A percentile compares a stretch with the other conserved stretches of the same genome.
phyloP scores from a whole-genome alignment of 1,140 invertebrate genomes.

The Ips typographus region DNA sequence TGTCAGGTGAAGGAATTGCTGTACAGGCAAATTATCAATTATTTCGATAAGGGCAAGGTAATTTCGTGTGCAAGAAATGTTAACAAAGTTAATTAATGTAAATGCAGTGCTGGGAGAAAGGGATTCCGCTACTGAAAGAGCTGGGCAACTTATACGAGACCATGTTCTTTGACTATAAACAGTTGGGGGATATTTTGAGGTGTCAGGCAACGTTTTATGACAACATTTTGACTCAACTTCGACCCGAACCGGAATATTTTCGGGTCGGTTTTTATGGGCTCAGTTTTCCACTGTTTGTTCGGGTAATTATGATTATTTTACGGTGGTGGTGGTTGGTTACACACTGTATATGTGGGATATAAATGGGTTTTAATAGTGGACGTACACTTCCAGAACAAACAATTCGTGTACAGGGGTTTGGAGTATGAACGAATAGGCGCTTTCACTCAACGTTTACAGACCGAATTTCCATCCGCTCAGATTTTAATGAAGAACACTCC shows the following conservation, averaged over 20 bases:
- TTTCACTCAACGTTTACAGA: conserved; percentile 91
- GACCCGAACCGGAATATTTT: conserved; percentile 95
- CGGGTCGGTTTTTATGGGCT: conserved; percentile 94
- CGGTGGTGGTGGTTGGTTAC: conserved; percentile 49
- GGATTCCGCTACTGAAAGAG: conserved; percentile 90
- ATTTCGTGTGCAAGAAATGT: not conserved
- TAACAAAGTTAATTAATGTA: not conserved
- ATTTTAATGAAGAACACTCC: conserved; percentile 89
- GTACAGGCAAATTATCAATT: conserved; percentile 88
- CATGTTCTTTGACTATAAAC: conserved; percentile 86
- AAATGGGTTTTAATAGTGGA: not conserved
- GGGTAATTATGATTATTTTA: conserved; percentile 58
- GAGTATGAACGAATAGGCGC: conserved; percentile 94
- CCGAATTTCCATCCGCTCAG: conserved; percentile 89
- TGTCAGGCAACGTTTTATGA: conserved; percentile 88
- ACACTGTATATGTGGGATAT: not conserved
- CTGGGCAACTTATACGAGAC: conserved; percentile 86
- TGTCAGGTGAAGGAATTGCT: conserved; percentile 92
- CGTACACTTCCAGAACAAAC: conserved; percentile 75
- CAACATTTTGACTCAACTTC: conserved; percentile 82
- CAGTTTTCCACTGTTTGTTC: conserved; percentile 90
- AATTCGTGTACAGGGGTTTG: conserved; percentile 94
- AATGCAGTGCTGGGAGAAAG: conserved; percentile 89
- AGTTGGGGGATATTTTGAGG: conserved; percentile 80
- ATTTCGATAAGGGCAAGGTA: conserved; percentile 94